phyloP scores from a whole-genome alignment of 1,140 invertebrate species.

The Phthorimaea operculella region DNA sequence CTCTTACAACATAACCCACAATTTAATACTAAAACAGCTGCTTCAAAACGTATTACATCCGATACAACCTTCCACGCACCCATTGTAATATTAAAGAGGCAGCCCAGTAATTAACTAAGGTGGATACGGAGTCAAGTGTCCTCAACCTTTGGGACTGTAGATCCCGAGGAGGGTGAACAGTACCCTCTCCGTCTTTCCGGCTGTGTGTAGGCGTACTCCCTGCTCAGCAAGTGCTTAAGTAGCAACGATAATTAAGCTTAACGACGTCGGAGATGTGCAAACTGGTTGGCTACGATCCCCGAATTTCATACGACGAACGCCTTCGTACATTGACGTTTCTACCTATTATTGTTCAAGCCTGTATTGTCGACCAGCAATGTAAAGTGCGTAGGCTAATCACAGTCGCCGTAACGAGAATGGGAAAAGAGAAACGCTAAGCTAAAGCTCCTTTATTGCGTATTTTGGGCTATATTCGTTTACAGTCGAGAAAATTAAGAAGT shows the following conservation, averaged over 20 bases:
- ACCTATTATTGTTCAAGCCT: too few species aligned
- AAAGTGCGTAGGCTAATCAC: too few species aligned
- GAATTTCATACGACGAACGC: too few species aligned
- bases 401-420: too few species aligned
- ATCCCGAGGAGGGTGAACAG: not conserved
- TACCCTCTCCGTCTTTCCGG: not conserved
- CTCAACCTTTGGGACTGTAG: not conserved
- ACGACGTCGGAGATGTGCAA: conserved; percentile 52
- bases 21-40: too few species aligned
- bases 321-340: too few species aligned
- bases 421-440: conserved; percentile 12
- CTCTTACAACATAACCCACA: too few species aligned
- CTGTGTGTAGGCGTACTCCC: conserved; percentile 10
- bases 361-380: too few species aligned
- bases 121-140: not conserved
- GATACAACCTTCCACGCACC: too few species aligned
- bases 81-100: not conserved
- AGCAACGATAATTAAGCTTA: conserved; percentile 56
- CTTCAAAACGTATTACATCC: too few species aligned
- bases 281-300: conserved; percentile 14
- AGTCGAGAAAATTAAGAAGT: conserved; percentile 48
- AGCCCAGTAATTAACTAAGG: not conserved
- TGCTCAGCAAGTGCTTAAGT: conserved; percentile 31
- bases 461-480: conserved; percentile 49
- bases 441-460: conserved; percentile 49